Evolutionary conservation across 2,888 invertebrate genomes (phyloP).

Genomic region (Drosophila austrosaltans): DNA sequence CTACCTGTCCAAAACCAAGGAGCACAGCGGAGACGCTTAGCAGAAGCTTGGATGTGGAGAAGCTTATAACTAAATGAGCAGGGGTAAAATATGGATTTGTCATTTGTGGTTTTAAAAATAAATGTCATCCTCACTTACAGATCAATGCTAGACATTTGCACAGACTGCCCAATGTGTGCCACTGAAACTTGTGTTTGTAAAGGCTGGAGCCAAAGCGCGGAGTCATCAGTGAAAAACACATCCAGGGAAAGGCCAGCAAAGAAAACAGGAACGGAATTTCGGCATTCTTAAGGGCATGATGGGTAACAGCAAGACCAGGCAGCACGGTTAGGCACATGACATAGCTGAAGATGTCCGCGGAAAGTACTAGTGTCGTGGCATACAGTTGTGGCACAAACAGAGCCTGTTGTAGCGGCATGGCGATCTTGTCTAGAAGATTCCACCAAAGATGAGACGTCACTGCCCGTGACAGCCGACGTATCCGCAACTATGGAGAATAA

Average conservation of each 20-base stretch:
- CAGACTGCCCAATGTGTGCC: constrained; percentile 82
- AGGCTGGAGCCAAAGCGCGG: constrained; percentile 82
- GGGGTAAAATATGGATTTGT: not conserved
- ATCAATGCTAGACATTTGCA: constrained; percentile 81
- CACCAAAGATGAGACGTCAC: constrained; percentile 79
- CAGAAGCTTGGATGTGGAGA: constrained; percentile 82
- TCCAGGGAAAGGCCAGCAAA: constrained; percentile 83
- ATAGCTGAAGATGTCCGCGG: constrained; percentile 82
- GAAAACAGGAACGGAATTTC: constrained; percentile 83
- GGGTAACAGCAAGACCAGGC: constrained; percentile 81
- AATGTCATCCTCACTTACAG: constrained; percentile 71
- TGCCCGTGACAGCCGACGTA: constrained; percentile 80
- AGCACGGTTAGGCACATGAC: constrained; percentile 83
- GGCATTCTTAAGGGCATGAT: constrained; percentile 82
- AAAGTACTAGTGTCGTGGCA: constrained; percentile 81
- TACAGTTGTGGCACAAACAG: constrained; percentile 81
- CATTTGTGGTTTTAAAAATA: not conserved
- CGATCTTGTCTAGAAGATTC: constrained; percentile 79
- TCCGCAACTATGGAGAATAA: constrained; percentile 60
- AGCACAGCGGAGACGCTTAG: constrained; percentile 82
- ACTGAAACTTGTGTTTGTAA: constrained; percentile 80
- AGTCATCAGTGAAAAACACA: constrained; percentile 83
- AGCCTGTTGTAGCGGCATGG: constrained; percentile 79
- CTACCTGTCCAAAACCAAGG: constrained; percentile 82
- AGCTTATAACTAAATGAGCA: constrained; percentile 78